Base-by-base conservation (phyloP, 2,888 invertebrate species). In the Meiosimyza decipiens region DNA sequence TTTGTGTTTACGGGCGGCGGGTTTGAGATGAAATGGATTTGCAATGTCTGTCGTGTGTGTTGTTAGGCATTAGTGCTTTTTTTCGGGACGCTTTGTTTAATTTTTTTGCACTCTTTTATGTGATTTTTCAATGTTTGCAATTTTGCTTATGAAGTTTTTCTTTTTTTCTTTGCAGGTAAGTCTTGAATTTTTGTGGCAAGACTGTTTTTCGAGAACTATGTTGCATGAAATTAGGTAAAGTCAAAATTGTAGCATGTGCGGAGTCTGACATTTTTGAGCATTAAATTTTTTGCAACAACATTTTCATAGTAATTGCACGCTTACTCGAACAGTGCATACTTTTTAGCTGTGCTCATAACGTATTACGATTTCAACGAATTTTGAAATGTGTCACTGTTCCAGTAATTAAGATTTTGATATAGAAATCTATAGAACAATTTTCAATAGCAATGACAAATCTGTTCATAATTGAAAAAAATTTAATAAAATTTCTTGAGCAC, bases 91-190 rank as follows among this genome's bases (percentile, higher is more conserved):
- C 28, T 18, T 57, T 57, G 22, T 2, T 15, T 57, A 57, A 11
- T 11, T 12, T 18, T 57, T 57, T 57, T 5, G 12, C 9, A 40
- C 9, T 40, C 9, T 40, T 40, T 40, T 40, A 40, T 6, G 1
- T 40, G 40, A 55, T 15, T 47, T 55, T 33, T 66, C 47, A 54
- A 40, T 55, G 33, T 33, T 40, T 55, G 6, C 0, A 50, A 2
- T 9, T 40, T 40, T 40, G 9, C 51, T 69, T 15, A 60, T 6
- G 28, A 13, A 50, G 57, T 71, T 22, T 64, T 67, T 65, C 52
- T 52, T 40, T 71, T 57, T 71, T 33, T 59, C 16, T 28, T 71
- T 71, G 7, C 71, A 66, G 71, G 66, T 71, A 66, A 71, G 66
- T 9, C 40, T 51, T 60, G 9, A 13, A 15, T 6, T 13, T 59